A percentile compares a stretch with the other conserved stretches of the same genome.
Evolutionary conservation across 64 coral and sea anemone genomes (phyloP).

Genomic region (Montipora capricornis): DNA sequence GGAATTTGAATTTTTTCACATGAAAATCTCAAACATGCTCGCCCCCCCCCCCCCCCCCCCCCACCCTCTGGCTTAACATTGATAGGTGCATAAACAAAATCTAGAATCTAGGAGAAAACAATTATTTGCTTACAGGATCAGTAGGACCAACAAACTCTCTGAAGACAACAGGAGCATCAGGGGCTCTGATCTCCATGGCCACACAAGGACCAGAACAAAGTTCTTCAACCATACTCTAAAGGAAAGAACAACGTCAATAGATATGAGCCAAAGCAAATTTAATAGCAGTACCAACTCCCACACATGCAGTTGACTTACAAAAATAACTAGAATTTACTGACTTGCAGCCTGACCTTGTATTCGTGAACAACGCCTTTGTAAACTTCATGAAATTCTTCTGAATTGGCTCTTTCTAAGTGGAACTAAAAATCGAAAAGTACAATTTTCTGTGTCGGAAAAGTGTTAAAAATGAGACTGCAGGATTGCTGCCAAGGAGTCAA

Average conservation of each 20-base stretch:
- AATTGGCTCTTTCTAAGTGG: conserved; percentile 87
- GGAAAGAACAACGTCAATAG: background rate
- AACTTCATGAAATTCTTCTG: conserved; percentile 96
- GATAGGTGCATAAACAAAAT: too few species aligned
- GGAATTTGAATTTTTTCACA: too few species aligned
- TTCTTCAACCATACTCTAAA: conserved; percentile 95
- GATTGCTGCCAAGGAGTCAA: too few species aligned
- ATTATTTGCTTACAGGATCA: conserved; percentile 81
- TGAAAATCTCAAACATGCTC: too few species aligned
- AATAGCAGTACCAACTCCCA: too few species aligned
- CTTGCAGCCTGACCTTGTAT: conserved; percentile 77
- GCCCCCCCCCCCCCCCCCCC: too few species aligned
- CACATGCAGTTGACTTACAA: too few species aligned
- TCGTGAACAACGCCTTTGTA: conserved; percentile 98
- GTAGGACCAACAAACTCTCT: conserved; percentile 94
- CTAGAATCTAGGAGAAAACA: background rate
- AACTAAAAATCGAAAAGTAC: conserved; percentile 36
- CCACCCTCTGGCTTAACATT: too few species aligned
- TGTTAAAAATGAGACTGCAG: too few species aligned
- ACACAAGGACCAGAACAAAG: conserved; percentile 92
- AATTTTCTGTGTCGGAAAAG: too few species aligned
- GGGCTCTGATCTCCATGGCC: conserved; percentile 78
- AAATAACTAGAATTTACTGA: too few species aligned
- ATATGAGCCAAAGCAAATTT: too few species aligned
- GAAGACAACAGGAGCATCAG: conserved; percentile 74